Evolutionary conservation across 2,113 vertebrate genomes (phyloP), one percentile per base, ranked within the genome.

Genomic region (Mohoua ochrocephala): DNA sequence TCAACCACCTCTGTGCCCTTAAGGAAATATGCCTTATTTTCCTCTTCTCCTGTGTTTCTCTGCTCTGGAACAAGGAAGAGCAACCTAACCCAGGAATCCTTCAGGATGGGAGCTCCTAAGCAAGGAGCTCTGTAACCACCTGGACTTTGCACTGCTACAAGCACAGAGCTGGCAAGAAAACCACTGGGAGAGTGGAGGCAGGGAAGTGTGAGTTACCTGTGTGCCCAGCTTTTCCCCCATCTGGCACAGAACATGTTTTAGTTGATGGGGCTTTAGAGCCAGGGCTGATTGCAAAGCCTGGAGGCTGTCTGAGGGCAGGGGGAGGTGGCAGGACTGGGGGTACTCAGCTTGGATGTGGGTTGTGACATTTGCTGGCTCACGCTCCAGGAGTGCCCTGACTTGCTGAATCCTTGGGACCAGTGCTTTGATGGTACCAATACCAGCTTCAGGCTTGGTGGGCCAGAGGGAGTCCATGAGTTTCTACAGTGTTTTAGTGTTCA

Each of bases 391-490:
- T 30, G 23, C 19, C 33, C 63, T 15, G 35, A 13, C n/a, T 70
- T 52, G 26, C 64, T 52, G 47, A 39, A 18, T 27, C 18, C 16
- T 57, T 0, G 0, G 33, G 30, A 56, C 19, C 21, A 30, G 11
- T 1, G 8, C 12, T 87, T 63, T 35, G 53, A 15, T 50, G 37
- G 53, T 23, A 59, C 30, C 7, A 5, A 16, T 21, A 12, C 4
- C 69, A 53, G 42, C 42, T 39, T 57, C 31, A 24, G 53, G 31
- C 28, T 68, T 53, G 42, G 19, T 59, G 35, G 37, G 12, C 24
- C 0, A 0, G 7, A 10, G 19, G 8, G 6, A 23, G 14, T 35
- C 44, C 4, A 4, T 8, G 16, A 68, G 53, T 64, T 94, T 74
- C 35, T 50, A 5, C 10, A 20, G 44, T 37, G 22, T 41, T 77